These are phyloP conservation scores for Phylloscopus collybita DNA, from an alignment of 2,797 vertebrate genomes.

Conservation along the genomic window DNA sequence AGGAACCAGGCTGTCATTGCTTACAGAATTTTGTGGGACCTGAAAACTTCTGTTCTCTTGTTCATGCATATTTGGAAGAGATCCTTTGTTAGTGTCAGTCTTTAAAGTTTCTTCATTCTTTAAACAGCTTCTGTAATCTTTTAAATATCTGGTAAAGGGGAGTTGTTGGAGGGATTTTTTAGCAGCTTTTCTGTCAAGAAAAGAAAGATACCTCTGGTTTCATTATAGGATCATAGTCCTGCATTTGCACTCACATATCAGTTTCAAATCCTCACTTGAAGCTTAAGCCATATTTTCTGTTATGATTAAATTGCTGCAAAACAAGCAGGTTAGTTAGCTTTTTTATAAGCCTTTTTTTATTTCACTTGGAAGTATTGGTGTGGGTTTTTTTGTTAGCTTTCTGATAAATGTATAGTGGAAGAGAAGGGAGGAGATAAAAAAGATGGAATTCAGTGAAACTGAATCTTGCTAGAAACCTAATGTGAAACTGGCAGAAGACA, in stretches of 20 bases:
- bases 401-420: neutral
- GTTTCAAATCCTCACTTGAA: neutral
- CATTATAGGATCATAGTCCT: neutral
- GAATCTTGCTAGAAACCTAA: neutral
- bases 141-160: neutral
- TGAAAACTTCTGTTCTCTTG: neutral
- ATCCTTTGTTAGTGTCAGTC: neutral
- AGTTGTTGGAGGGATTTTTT: neutral
- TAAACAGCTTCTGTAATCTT: neutral
- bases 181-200: neutral
- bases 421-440: neutral
- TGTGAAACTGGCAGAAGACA: neutral
- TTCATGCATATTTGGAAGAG: neutral
- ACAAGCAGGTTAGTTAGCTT: neutral
- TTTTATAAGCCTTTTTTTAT: neutral
- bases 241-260: neutral
- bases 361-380: neutral
- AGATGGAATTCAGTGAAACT: neutral
- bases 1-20: neutral
- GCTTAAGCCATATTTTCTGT: neutral
- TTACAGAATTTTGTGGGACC: neutral
- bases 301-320: neutral
- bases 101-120: neutral
- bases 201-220: neutral
- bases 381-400: neutral